phyloP scores from a whole-genome alignment of 2,888 invertebrate species.

The Metallyticus violacea region DNA sequence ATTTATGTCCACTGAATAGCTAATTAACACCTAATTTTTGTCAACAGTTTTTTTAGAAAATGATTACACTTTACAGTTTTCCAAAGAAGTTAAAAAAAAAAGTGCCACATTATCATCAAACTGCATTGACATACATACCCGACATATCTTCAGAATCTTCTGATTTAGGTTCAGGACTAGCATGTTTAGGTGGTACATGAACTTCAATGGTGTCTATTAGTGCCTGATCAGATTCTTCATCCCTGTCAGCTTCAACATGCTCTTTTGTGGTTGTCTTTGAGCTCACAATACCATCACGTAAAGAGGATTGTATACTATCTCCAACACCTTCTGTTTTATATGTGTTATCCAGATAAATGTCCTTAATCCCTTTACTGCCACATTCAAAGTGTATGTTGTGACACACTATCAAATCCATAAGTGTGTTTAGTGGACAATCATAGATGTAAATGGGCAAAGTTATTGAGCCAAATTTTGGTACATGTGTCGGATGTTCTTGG shows the following conservation, averaged over 20 bases:
- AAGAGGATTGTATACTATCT: background rate
- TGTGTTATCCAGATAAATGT: conserved; percentile 55
- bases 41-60: no score
- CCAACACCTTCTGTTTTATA: conserved; percentile 42
- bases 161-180: conserved; percentile 50
- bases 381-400: conserved; percentile 38
- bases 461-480: conserved; percentile 42
- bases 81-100: background rate
- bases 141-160: conserved; percentile 48
- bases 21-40: no score
- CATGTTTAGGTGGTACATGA: conserved; percentile 38
- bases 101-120: background rate
- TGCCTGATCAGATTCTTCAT: background rate
- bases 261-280: background rate
- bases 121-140: conserved; percentile 26
- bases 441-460: conserved; percentile 64
- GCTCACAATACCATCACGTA: background rate
- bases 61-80: no score
- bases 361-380: conserved; percentile 40
- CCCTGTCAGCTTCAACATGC: background rate
- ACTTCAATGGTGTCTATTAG: background rate
- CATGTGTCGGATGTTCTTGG: background rate
- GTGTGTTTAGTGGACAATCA: conserved; percentile 58
- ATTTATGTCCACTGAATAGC: no score
- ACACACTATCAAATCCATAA: conserved; percentile 55